A percentile compares a stretch with the other conserved stretches of the same genome.
These are phyloP conservation scores for Pristiophorus japonicus DNA, from an alignment of 2,113 vertebrate genomes.

Conservation along the genomic window DNA sequence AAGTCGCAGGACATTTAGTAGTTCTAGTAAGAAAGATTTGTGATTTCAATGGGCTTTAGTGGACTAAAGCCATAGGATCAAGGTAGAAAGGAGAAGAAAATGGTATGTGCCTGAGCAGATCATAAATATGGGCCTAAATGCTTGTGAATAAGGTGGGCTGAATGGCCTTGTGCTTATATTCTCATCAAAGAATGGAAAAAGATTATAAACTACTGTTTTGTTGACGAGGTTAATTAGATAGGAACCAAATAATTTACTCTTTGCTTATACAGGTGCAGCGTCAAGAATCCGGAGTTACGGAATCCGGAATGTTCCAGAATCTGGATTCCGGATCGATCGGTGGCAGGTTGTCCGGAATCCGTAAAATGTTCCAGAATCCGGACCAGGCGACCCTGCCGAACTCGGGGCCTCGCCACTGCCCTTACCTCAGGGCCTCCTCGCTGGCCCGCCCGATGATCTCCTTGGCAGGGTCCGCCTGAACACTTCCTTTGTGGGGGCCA, in stretches of 20 bases:
- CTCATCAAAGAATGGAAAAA: background rate
- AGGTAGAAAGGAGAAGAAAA: background rate
- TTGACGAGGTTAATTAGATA: background rate
- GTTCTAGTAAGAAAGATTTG: background rate
- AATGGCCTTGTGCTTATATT: background rate
- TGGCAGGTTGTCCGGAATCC: too few relatives aligned
- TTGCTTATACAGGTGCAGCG: background rate
- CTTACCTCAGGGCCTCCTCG: too few relatives aligned
- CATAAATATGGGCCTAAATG: background rate
- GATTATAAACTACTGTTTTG: background rate
- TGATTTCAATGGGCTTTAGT: background rate
- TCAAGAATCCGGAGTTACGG: too few relatives aligned
- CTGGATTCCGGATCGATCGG: too few relatives aligned
- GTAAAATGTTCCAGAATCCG: too few relatives aligned
- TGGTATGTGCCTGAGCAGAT: background rate
- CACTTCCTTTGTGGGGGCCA: too few relatives aligned
- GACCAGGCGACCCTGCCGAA: too few relatives aligned
- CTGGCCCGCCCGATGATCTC: too few relatives aligned
- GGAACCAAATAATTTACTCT: background rate
- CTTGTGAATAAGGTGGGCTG: background rate
- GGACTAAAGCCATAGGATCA: background rate
- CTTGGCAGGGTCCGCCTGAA: too few relatives aligned
- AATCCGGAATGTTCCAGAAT: too few relatives aligned
- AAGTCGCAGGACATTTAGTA: background rate
- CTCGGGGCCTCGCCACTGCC: too few relatives aligned